Evolutionary conservation across 2,888 invertebrate species (phyloP), one percentile per base, ranked within the genome.

Genomic region (Rhagophthalmus giganteus): DNA sequence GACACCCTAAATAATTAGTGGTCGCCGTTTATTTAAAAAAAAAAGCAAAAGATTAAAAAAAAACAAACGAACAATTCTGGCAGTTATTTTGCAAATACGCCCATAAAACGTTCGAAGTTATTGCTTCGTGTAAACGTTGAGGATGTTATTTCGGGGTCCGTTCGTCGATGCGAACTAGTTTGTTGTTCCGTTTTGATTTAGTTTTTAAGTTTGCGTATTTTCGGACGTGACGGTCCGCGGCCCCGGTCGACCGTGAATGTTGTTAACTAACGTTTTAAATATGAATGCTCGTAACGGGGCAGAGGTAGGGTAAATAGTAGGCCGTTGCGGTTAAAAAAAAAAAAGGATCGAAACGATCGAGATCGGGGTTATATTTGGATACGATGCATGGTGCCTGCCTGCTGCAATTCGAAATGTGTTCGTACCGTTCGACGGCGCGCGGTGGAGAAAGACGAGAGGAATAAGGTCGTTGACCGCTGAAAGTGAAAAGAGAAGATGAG

Each of bases 401-500:
- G 47, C 44, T 55, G 53, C 53, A 55, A 55, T 54, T 51, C 46
- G 54, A 58, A 53, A 48, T 52, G 53, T 54, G 54, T 47, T 46
- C 47, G 54, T 50, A 47, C 47, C 38, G 58, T 48, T 57, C 38
- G 37, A 32, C 25, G 44, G 50, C 10, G 41, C 26, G 45, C 44
- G 44, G 55, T 48, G 50, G 56, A n/a, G n/a, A n/a, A 25, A 52
- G 53, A 52, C 51, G 60, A 54, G 40, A 57, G 50, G 54, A 31
- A 34, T 33, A 42, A 48, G 60, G 56, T 60, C 62, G 48, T 50
- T 55, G 63, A 62, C 64, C 60, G 62, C 63, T 65, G 66, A 67
- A 66, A 66, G 66, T 65, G 67, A 66, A 67, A 67, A 66, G 65
- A 66, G 63, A 64, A 60, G 63, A 45, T 52, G 45, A 34, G 51